These are phyloP conservation scores for Pelobates fuscus DNA, from an alignment of 2,113 vertebrate genomes.

Conservation along the genomic window DNA sequence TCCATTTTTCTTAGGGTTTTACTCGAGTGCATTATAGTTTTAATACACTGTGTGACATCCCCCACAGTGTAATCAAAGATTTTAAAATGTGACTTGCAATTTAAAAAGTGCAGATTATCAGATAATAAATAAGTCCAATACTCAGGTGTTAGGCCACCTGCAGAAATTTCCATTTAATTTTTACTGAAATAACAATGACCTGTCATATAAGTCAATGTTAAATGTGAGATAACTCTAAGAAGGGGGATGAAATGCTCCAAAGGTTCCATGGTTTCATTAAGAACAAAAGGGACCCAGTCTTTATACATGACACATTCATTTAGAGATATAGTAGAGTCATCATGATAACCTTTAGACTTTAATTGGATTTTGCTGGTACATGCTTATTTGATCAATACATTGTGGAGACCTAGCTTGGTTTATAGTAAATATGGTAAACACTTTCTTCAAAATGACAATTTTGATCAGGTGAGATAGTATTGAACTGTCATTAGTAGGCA, in stretches of 20 bases:
- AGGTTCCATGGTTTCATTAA: conserved; percentile 33
- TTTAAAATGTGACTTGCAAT: too few species aligned
- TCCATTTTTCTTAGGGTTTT: too few species aligned
- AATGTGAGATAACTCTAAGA: conserved; percentile 17
- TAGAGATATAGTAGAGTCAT: conserved; percentile 45
- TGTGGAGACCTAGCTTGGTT: conserved; percentile 1
- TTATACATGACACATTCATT: conserved; percentile 43
- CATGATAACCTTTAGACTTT: conserved; percentile 45
- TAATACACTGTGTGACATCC: too few species aligned
- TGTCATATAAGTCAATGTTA: conserved; percentile 21
- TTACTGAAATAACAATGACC: background rate
- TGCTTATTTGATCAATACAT: conserved; percentile 25
- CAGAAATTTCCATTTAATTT: background rate
- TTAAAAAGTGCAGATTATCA: too few species aligned
- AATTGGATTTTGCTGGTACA: conserved; percentile 42
- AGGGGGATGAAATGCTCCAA: conserved; percentile 4
- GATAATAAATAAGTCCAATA: too few species aligned
- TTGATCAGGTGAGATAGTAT: background rate
- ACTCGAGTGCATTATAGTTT: too few species aligned
- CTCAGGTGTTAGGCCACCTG: too few species aligned
- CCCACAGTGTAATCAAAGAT: too few species aligned
- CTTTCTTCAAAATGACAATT: conserved; percentile 28
- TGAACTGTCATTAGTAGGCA: conserved; percentile 8
- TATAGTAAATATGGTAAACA: conserved; percentile 22
- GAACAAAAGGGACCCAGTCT: conserved; percentile 25